These are phyloP conservation scores for Plectrocnemia conspersa DNA, from an alignment of 1,140 invertebrate genomes.

Conservation along the genomic window DNA sequence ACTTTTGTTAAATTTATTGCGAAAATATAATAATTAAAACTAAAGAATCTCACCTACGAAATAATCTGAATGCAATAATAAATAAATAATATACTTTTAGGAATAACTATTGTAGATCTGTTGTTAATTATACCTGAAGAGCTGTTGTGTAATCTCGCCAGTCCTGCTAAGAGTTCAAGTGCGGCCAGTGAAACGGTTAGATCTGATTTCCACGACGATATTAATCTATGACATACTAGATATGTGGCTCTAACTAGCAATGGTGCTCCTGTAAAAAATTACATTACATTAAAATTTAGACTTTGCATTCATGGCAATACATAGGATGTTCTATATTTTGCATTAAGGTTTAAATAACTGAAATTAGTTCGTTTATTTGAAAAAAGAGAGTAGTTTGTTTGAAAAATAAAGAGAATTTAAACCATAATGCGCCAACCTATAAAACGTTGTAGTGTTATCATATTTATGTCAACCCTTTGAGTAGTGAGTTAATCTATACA, in stretches of 20 bases:
- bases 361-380: too few relatives aligned
- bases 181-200: conserved; percentile 92
- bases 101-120: conserved; percentile 8
- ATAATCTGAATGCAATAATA: conserved; percentile 23
- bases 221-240: conserved; percentile 87
- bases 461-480: too few relatives aligned
- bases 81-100: conserved; percentile 10
- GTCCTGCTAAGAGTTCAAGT: conserved; percentile 81
- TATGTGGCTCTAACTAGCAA: conserved; percentile 88
- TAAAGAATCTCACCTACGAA: conserved; percentile 38
- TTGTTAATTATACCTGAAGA: conserved; percentile 64
- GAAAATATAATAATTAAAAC: conserved; percentile 24
- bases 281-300: too few relatives aligned
- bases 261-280: conserved; percentile 77
- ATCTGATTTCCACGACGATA: conserved; percentile 94
- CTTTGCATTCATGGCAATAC: too few relatives aligned
- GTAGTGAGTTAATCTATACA: too few relatives aligned
- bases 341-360: too few relatives aligned
- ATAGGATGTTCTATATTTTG: too few relatives aligned
- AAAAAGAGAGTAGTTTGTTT: too few relatives aligned
- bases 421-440: too few relatives aligned
- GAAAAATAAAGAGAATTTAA: too few relatives aligned
- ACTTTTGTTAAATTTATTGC: neutral
- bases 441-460: too few relatives aligned
- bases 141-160: conserved; percentile 79